Conservation (phyloP, 2,113 vertebrate genomes). For the Sylvietta virens region DNA sequence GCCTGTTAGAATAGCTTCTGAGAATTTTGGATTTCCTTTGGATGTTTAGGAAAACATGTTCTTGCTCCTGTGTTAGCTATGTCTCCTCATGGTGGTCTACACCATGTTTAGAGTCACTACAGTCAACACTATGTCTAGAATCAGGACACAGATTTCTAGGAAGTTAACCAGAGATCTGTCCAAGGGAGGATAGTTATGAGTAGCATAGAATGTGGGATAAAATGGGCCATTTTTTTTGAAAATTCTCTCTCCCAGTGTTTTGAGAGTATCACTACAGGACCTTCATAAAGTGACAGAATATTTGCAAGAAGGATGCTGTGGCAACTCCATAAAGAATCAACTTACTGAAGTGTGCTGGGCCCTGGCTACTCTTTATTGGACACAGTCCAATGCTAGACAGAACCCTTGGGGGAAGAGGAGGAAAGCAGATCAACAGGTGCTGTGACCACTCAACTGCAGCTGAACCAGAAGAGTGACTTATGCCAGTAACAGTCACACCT, state of each 20-base stretch:
- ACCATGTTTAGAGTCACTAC: not conserved
- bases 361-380: not conserved
- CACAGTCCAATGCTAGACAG: not conserved
- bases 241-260: not conserved
- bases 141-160: not conserved
- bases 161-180: not conserved
- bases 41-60: not conserved
- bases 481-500: not conserved
- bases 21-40: not conserved
- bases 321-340: not conserved
- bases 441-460: not conserved
- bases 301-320: not conserved
- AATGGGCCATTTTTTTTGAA: not conserved
- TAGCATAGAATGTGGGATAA: not conserved
- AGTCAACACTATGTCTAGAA: not conserved
- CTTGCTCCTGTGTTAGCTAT: rapidly evolving
- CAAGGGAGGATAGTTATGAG: not conserved
- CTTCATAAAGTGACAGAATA: not conserved
- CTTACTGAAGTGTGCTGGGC: not conserved
- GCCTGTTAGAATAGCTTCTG: not conserved
- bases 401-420: not conserved
- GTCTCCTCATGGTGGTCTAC: not conserved
- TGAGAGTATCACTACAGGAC: not conserved
- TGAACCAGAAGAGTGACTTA: not conserved
- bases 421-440: not conserved